Conservation (phyloP, 2,797 vertebrate genomes). For the Clamator glandarius region DNA sequence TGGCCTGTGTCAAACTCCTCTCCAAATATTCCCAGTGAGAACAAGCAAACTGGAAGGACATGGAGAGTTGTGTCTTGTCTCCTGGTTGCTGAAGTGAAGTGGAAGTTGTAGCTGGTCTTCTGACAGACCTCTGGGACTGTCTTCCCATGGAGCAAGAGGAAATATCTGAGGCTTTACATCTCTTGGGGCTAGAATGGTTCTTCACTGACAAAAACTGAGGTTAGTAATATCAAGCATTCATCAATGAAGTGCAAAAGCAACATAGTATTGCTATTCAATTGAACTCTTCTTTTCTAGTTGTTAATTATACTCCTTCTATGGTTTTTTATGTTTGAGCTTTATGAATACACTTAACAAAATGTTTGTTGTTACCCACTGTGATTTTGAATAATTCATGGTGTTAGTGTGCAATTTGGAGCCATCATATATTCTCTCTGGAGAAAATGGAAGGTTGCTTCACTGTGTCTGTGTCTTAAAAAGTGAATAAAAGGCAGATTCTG, state of each 20-base stretch:
- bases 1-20: neutral
- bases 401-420: neutral
- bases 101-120: neutral
- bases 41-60: neutral
- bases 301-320: neutral
- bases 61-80: neutral
- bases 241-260: neutral
- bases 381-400: neutral
- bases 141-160: neutral
- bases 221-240: neutral
- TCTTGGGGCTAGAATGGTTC: neutral
- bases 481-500: constrained; percentile 3
- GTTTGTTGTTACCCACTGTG: constrained; percentile 26
- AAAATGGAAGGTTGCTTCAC: neutral
- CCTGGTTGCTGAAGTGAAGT: neutral
- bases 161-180: neutral
- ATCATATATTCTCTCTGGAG: neutral
- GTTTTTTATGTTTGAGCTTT: neutral
- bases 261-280: neutral
- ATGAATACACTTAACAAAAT: neutral
- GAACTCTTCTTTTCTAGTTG: neutral
- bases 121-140: neutral
- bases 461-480: neutral
- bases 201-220: neutral
- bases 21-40: neutral